phyloP scores from a whole-genome alignment of 2,888 invertebrate species.

The Meta bourneti region DNA sequence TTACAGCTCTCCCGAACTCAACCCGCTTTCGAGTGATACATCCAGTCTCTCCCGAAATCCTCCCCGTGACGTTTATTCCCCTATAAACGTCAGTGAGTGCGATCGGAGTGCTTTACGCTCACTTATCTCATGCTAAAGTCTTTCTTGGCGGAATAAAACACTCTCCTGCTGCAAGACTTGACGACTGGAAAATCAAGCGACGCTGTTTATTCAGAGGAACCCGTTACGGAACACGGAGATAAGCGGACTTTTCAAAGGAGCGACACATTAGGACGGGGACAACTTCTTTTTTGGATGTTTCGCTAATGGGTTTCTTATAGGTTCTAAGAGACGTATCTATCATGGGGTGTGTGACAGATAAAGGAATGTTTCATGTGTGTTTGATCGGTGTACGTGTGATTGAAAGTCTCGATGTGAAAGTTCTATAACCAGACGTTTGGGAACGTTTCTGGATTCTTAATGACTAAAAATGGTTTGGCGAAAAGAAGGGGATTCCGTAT shows the following conservation, averaged over 20 bases:
- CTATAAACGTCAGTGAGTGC: slow-evolving; percentile 19
- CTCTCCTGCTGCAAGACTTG: no score
- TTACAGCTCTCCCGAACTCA: background rate
- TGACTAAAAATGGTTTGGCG: no score
- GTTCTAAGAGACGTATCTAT: background rate
- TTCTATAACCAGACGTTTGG: no score
- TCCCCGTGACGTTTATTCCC: slow-evolving; percentile 13
- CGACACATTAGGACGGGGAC: background rate
- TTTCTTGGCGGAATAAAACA: slow-evolving; percentile 9
- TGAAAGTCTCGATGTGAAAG: no score
- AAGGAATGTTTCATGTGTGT: background rate
- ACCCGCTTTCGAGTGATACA: background rate
- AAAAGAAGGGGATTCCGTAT: no score
- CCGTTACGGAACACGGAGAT: background rate
- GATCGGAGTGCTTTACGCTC: slow-evolving; percentile 13
- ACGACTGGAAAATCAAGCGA: background rate
- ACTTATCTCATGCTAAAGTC: slow-evolving; percentile 9
- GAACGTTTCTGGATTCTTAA: no score
- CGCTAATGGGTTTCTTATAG: background rate
- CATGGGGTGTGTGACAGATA: background rate
- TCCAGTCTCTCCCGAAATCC: no score
- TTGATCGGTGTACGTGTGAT: no score
- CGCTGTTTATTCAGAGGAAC: background rate
- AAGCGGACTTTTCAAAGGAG: background rate
- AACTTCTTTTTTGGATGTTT: background rate